A percentile compares a stretch with the other conserved stretches of the same genome.
These are phyloP conservation scores for Jacana jacana DNA, from an alignment of 2,113 vertebrate genomes.

Conservation along the genomic window DNA sequence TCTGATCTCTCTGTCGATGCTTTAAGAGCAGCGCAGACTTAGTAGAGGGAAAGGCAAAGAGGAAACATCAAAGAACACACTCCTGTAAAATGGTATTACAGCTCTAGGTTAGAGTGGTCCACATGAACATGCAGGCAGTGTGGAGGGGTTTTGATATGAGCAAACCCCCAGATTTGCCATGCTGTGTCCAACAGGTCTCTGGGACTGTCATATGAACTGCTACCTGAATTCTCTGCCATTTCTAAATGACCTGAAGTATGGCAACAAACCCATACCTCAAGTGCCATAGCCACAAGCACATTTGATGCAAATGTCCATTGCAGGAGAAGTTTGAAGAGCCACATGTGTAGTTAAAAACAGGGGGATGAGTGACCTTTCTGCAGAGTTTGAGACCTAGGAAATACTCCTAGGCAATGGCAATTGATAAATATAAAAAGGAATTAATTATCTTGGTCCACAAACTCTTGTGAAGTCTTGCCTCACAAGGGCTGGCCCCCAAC, in stretches of 20 bases:
- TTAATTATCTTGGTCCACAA: not conserved
- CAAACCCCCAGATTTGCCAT: not conserved
- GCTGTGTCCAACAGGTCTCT: not conserved
- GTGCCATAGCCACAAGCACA: accelerated
- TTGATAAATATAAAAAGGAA: not conserved
- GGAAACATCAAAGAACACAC: not conserved
- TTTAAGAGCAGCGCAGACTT: not conserved
- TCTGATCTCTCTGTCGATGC: not conserved
- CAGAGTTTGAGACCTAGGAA: not conserved
- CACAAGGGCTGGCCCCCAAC: not conserved
- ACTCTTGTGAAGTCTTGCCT: not conserved
- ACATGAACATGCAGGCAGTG: not conserved
- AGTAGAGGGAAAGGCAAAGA: not conserved
- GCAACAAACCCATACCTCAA: not conserved
- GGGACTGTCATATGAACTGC: not conserved
- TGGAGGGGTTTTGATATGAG: not conserved
- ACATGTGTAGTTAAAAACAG: not conserved
- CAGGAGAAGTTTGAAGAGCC: not conserved
- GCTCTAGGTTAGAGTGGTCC: not conserved
- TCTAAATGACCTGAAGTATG: not conserved
- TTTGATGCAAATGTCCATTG: not conserved
- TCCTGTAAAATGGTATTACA: not conserved
- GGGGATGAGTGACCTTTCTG: not conserved
- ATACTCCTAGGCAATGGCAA: not conserved
- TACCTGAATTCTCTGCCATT: not conserved